Conservation (phyloP, 1,140 invertebrate genomes). For the Drosophila serrata region DNA sequence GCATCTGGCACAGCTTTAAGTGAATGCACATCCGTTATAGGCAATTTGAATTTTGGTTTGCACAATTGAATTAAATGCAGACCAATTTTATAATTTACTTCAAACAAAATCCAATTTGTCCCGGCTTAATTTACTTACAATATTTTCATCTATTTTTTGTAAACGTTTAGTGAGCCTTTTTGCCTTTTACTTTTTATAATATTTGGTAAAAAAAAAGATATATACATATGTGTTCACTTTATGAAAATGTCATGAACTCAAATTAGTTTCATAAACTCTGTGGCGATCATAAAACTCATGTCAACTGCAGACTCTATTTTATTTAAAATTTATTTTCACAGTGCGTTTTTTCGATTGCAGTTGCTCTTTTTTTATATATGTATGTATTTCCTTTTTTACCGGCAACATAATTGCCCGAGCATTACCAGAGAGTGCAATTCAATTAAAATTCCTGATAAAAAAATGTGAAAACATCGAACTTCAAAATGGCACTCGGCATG, state of each 20-base stretch:
- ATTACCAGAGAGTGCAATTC: conserved; percentile 55
- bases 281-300: conserved; percentile 48
- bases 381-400: conserved; percentile 8
- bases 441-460: conserved; percentile 54
- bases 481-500: conserved; percentile 47
- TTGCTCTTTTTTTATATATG: conserved; percentile 5
- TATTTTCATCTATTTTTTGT: conserved; percentile 44
- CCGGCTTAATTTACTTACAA: conserved; percentile 47
- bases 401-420: conserved; percentile 59
- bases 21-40: conserved; percentile 8
- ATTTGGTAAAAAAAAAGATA: background rate
- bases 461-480: conserved; percentile 40
- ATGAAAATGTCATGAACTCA: conserved; percentile 54
- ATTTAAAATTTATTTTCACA: conserved; percentile 36
- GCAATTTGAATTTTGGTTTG: conserved; percentile 24
- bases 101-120: conserved; percentile 61
- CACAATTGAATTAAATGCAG: conserved; percentile 49
- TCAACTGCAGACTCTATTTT: conserved; percentile 45
- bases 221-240: conserved; percentile 12
- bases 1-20: conserved; percentile 21
- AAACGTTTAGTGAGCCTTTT: conserved; percentile 12
- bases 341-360: conserved; percentile 10
- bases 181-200: conserved; percentile 25
- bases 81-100: conserved; percentile 59
- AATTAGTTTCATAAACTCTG: conserved; percentile 58